These are phyloP conservation scores for Eupithecia tripunctaria DNA, from an alignment of 2,888 invertebrate species.

Conservation along the genomic window DNA sequence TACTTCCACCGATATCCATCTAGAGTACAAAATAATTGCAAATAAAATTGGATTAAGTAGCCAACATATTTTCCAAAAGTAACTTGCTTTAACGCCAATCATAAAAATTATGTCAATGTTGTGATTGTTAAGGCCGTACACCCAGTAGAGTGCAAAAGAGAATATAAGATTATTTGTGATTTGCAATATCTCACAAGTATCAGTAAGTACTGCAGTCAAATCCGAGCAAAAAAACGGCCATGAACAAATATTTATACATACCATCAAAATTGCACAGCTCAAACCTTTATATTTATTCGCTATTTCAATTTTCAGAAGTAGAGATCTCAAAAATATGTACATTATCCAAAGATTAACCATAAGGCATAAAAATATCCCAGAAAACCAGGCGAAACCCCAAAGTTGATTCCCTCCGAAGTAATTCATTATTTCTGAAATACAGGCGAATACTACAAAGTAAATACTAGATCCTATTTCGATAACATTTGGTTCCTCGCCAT, in stretches of 20 bases:
- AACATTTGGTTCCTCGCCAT: conserved; percentile 71
- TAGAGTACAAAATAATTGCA: conserved; percentile 51
- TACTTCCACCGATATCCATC: conserved; percentile 47
- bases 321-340: conserved; percentile 61
- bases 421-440: conserved; percentile 67
- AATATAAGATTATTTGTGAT: conserved; percentile 62
- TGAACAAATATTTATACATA: conserved; percentile 54
- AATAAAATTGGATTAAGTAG: conserved; percentile 65
- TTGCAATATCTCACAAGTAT: conserved; percentile 66
- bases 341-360: conserved; percentile 67
- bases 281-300: conserved; percentile 53
- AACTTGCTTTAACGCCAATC: conserved; percentile 75
- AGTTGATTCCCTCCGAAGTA: conserved; percentile 66
- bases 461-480: conserved; percentile 62
- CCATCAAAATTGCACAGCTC: conserved; percentile 51
- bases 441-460: conserved; percentile 65
- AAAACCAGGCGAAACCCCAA: conserved; percentile 73
- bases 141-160: conserved; percentile 72
- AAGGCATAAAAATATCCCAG: conserved; percentile 60
- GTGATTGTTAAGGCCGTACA: conserved; percentile 71
- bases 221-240: conserved; percentile 73
- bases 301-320: conserved; percentile 48
- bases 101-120: conserved; percentile 76
- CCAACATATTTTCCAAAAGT: conserved; percentile 72
- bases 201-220: conserved; percentile 59